Evolutionary conservation across 2,797 vertebrate genomes (phyloP).

Genomic region (Graptemys geographica): DNA sequence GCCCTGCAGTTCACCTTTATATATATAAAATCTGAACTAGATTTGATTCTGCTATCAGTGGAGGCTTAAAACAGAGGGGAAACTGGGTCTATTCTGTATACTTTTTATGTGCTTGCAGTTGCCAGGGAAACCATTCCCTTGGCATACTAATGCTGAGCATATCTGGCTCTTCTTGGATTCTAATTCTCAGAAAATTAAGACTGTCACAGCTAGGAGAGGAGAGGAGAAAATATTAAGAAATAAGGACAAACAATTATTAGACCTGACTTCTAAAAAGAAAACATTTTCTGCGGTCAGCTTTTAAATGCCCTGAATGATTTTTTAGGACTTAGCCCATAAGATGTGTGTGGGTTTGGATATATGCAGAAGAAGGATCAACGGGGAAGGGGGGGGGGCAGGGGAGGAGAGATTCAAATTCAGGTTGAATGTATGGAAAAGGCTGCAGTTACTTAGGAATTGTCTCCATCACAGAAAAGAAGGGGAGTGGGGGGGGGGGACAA

Average conservation of each 20-base stretch:
- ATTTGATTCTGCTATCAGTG: slow-evolving; percentile 71
- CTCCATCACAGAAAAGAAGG: neutral
- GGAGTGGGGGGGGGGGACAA: neutral
- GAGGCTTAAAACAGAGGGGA: slow-evolving; percentile 70
- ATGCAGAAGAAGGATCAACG: neutral
- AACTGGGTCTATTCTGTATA: slow-evolving; percentile 73
- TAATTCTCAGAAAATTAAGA: slow-evolving; percentile 70
- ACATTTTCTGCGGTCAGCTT: neutral
- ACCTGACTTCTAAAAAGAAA: neutral
- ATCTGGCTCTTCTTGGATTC: slow-evolving; percentile 67
- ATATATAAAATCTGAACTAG: slow-evolving; percentile 41
- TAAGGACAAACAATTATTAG: neutral
- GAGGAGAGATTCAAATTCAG: neutral
- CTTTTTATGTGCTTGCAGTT: slow-evolving; percentile 79
- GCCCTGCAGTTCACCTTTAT: slow-evolving; percentile 59
- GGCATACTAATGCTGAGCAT: slow-evolving; percentile 68
- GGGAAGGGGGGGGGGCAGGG: neutral
- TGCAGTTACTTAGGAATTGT: slow-evolving; percentile 39
- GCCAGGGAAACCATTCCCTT: slow-evolving; percentile 79
- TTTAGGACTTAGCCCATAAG: neutral
- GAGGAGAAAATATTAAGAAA: slow-evolving; percentile 62
- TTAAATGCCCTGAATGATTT: neutral
- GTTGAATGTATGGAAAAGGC: slow-evolving; percentile 8
- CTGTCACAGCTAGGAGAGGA: neutral
- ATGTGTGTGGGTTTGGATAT: neutral